Conservation (phyloP, 2,797 vertebrate species). For the Buphagus erythrorhynchus region DNA sequence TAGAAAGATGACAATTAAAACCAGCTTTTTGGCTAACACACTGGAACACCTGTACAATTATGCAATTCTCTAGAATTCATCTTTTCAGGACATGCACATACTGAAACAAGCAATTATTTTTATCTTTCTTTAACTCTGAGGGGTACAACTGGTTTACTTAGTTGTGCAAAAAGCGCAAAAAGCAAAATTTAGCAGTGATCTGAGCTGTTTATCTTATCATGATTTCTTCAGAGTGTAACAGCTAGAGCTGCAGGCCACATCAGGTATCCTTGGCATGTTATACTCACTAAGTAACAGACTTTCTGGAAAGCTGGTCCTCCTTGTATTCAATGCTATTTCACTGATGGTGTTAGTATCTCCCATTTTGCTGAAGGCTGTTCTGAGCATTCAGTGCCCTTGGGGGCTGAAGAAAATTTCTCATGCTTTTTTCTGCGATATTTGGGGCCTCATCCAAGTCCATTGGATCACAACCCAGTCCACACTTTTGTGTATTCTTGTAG, state of each 20-base stretch:
- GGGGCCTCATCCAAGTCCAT: neutral
- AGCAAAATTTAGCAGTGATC: neutral
- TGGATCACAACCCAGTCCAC: neutral
- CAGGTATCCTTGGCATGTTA: neutral
- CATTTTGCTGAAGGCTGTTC: neutral
- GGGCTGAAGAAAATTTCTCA: neutral
- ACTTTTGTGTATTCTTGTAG: neutral
- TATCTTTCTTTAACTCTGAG: neutral
- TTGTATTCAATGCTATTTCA: neutral
- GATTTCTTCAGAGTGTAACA: neutral
- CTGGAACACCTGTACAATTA: neutral
- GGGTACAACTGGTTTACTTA: neutral
- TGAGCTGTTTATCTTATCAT: neutral
- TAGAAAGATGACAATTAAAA: neutral
- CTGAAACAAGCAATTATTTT: neutral
- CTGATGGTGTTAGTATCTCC: neutral
- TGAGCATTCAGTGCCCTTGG: neutral
- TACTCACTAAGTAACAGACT: neutral
- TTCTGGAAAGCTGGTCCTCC: neutral
- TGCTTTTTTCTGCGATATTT: neutral
- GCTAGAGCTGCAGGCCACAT: neutral
- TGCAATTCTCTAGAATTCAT: neutral
- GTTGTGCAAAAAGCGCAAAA: neutral
- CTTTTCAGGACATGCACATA: neutral
- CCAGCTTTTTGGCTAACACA: neutral